These are phyloP conservation scores for Gryllus bimaculatus DNA, from an alignment of 1,140 invertebrate species.

Conservation along the genomic window DNA sequence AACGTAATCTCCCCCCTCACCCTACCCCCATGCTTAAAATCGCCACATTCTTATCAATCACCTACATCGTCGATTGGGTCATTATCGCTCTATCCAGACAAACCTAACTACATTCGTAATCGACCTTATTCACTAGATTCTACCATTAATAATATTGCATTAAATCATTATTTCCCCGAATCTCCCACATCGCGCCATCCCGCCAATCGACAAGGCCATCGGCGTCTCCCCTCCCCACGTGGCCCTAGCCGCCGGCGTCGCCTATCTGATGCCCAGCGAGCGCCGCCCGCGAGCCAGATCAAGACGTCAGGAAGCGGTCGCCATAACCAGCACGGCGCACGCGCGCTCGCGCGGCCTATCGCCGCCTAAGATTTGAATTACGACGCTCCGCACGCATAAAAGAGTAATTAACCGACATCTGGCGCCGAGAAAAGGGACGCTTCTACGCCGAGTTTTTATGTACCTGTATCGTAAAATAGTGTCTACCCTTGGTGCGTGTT, in stretches of 20 bases:
- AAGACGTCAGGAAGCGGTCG: not conserved
- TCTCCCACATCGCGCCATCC: too few species aligned
- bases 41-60: too few species aligned
- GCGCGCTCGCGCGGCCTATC: not conserved
- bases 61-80: too few species aligned
- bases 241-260: not conserved
- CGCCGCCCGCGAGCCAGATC: not conserved
- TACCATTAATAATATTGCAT: too few species aligned
- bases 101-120: too few species aligned
- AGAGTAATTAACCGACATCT: conserved; percentile 1
- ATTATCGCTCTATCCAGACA: too few species aligned
- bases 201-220: too few species aligned
- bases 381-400: not conserved
- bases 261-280: not conserved
- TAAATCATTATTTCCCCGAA: too few species aligned
- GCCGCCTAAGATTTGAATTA: not conserved
- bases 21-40: too few species aligned
- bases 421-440: not conserved
- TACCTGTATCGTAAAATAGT: conserved; percentile 1
- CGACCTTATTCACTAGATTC: too few species aligned
- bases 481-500: not conserved
- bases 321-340: not conserved
- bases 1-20: too few species aligned
- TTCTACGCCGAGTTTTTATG: not conserved
- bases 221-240: not conserved